These are phyloP conservation scores for Alethe diademata DNA, from an alignment of 2,113 vertebrate species.

Conservation along the genomic window DNA sequence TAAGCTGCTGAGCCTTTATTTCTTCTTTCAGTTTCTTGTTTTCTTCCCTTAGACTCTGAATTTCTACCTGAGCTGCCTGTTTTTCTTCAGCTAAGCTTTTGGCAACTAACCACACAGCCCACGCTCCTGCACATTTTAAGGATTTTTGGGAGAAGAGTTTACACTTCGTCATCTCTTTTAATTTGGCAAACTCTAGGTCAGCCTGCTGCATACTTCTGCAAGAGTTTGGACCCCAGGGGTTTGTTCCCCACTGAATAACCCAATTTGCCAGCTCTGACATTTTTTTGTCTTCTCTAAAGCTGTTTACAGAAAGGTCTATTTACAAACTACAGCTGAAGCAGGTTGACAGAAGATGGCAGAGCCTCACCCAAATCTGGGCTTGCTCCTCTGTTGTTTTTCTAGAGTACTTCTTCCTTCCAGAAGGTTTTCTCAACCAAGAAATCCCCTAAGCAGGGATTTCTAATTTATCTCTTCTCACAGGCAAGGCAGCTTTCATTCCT, in stretches of 20 bases:
- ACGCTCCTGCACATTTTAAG: slow-evolving; percentile 29
- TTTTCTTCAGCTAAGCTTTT: slow-evolving; percentile 26
- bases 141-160: slow-evolving; percentile 41
- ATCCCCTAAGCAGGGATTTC: background rate
- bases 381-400: background rate
- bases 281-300: background rate
- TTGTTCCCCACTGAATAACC: slow-evolving; percentile 51
- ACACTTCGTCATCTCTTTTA: slow-evolving; percentile 18
- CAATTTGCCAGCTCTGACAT: slow-evolving; percentile 50
- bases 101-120: slow-evolving; percentile 50
- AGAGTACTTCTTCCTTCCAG: background rate
- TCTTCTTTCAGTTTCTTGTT: slow-evolving; percentile 32
- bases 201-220: slow-evolving; percentile 56
- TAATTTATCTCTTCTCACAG: background rate
- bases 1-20: slow-evolving; percentile 4
- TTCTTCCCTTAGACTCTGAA: slow-evolving; percentile 26
- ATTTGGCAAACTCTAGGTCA: slow-evolving; percentile 28
- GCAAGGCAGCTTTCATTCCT: background rate
- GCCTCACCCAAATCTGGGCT: background rate
- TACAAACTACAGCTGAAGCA: background rate
- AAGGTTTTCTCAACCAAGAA: background rate
- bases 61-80: slow-evolving; percentile 7
- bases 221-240: slow-evolving; percentile 30
- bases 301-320: background rate
- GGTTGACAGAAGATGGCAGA: background rate